A percentile compares a stretch with the other conserved stretches of the same genome.
Evolutionary conservation across 2,113 vertebrate species (phyloP).

Genomic region (Corythornis vintsioides): DNA sequence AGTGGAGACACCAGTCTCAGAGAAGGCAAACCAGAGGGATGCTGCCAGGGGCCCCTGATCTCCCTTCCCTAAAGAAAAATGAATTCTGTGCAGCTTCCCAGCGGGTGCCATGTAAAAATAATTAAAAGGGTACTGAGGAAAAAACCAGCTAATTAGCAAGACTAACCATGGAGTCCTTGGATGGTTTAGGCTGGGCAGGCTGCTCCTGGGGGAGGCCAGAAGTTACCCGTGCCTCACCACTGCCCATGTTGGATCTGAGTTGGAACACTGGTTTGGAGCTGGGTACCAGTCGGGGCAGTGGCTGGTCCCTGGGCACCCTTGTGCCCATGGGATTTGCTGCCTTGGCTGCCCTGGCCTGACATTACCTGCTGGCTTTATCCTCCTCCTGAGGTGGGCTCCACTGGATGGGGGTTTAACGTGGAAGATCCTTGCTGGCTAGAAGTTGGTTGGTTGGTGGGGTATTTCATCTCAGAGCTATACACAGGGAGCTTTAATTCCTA

Average conservation of each 20-base stretch:
- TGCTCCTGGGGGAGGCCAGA: constrained; percentile 1
- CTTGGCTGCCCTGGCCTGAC: not conserved
- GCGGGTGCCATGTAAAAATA: not conserved
- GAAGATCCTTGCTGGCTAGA: not conserved
- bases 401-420: not conserved
- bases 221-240: not conserved
- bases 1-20: not conserved
- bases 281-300: not conserved
- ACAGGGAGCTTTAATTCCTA: not conserved
- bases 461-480: not conserved
- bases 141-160: constrained; percentile 36
- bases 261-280: too few species aligned
- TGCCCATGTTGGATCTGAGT: too few species aligned
- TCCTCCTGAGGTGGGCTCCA: not conserved
- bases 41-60: not conserved
- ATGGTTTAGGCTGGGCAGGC: not conserved
- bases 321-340: not conserved
- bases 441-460: not conserved
- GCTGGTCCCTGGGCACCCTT: not conserved
- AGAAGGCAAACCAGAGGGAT: constrained; percentile 9
- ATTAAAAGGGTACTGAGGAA: constrained; percentile 34
- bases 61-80: constrained; percentile 35
- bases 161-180: not conserved
- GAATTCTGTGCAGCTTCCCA: not conserved
- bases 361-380: not conserved